phyloP scores from a whole-genome alignment of 2,797 vertebrate species.

The Tachyglossus aculeatus region DNA sequence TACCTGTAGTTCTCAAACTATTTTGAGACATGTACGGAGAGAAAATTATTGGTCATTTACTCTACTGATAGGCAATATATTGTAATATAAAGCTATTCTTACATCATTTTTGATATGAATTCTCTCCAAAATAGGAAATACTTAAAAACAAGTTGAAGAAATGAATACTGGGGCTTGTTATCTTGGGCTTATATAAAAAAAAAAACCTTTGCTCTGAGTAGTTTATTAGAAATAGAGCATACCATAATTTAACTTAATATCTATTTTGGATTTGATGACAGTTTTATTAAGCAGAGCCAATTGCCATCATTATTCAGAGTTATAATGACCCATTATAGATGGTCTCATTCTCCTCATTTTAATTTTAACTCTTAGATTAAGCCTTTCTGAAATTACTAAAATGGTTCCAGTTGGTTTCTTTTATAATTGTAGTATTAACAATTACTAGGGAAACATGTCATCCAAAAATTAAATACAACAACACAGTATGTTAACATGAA shows the following conservation, averaged over 20 bases:
- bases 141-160: constrained; percentile 42
- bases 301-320: constrained; percentile 71
- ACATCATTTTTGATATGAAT: constrained; percentile 1
- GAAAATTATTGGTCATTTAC: not conserved
- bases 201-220: constrained; percentile 42
- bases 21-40: not conserved
- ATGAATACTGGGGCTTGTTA: constrained; percentile 28
- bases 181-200: constrained; percentile 16
- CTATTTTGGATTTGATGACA: constrained; percentile 73
- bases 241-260: constrained; percentile 70
- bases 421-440: constrained; percentile 61
- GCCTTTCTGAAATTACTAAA: constrained; percentile 60
- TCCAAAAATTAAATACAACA: constrained; percentile 35
- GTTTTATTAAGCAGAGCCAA: constrained; percentile 76
- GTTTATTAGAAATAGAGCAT: constrained; percentile 61
- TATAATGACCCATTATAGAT: constrained; percentile 74
- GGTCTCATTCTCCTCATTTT: constrained; percentile 74
- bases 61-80: not conserved
- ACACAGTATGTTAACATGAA: constrained; percentile 42
- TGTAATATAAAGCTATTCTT: not conserved
- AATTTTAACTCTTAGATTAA: constrained; percentile 71
- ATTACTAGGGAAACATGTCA: constrained; percentile 48
- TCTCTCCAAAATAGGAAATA: constrained; percentile 40
- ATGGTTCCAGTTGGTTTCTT: constrained; percentile 64
- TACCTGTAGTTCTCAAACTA: too few species aligned